These are phyloP conservation scores for Oscheius myriophilus DNA, from an alignment of 2,888 invertebrate species.

Conservation along the genomic window DNA sequence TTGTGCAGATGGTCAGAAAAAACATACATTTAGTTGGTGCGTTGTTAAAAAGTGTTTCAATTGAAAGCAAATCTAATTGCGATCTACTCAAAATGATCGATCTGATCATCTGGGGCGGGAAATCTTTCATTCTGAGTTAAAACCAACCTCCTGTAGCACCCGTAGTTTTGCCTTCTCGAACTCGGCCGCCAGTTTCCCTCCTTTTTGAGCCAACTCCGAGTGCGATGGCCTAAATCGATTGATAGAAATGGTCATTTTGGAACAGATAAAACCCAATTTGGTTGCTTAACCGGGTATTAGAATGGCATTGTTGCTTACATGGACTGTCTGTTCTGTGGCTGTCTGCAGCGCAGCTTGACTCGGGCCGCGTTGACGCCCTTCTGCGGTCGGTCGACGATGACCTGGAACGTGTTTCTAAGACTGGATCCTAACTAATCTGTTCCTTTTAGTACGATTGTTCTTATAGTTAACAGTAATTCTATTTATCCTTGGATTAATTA, in stretches of 20 bases:
- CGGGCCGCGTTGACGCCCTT: conserved; percentile 19
- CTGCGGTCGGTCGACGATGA: conserved; percentile 31
- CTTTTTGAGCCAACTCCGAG: conserved; percentile 5
- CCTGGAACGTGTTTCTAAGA: conserved; percentile 14
- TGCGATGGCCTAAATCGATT: conserved; percentile 11
- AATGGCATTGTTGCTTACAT: conserved; percentile 8
- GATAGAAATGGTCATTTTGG: too few species aligned
- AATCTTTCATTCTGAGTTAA: not conserved
- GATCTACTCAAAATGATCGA: too few species aligned
- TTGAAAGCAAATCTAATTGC: too few species aligned
- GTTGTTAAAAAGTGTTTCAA: too few species aligned
- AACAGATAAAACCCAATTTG: too few species aligned
- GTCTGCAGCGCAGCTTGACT: conserved; percentile 24
- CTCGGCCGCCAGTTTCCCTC: conserved; percentile 6
- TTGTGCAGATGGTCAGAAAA: too few species aligned
- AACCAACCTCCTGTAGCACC: not conserved
- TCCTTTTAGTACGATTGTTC: too few species aligned
- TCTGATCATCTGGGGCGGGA: too few species aligned
- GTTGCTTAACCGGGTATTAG: not conserved
- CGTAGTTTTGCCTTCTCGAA: conserved; percentile 6
- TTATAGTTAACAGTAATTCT: too few species aligned
- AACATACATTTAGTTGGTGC: too few species aligned
- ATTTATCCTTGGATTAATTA: too few species aligned
- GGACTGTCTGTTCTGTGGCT: conserved; percentile 17
- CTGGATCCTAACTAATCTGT: not conserved